Conservation (phyloP, 2,113 vertebrate species). For the Gracilinanus agilis region DNA sequence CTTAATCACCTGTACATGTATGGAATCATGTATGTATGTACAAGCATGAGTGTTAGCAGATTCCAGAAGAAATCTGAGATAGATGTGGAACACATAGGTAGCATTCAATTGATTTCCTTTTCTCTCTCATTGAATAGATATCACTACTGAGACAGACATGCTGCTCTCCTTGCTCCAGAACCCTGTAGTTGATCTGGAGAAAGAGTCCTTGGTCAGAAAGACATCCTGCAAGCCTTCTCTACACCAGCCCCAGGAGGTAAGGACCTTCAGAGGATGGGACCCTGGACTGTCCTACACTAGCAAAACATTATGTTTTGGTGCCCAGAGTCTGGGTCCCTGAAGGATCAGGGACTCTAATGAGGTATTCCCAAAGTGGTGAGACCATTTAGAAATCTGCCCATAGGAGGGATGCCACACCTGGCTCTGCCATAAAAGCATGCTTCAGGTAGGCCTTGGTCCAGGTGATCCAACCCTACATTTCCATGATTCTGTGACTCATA, state of each 20-base stretch:
- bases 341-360: neutral
- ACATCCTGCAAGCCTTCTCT: conserved; percentile 74
- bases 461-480: neutral
- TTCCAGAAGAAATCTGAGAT: neutral
- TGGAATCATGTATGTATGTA: neutral
- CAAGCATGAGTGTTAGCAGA: neutral
- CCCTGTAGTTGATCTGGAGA: conserved; percentile 71
- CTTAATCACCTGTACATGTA: neutral
- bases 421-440: neutral
- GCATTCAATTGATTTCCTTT: neutral
- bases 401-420: neutral
- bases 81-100: no score
- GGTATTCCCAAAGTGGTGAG: rapidly evolving
- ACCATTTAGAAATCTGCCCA: neutral
- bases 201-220: conserved; percentile 73
- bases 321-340: neutral
- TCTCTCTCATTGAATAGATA: conserved; percentile 62
- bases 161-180: conserved; percentile 81
- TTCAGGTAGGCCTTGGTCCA: neutral
- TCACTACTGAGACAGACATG: conserved; percentile 80
- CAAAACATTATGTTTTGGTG: neutral
- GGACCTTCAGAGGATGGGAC: neutral
- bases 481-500: neutral
- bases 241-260: conserved; percentile 66
- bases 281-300: neutral